A percentile compares a stretch with the other conserved stretches of the same genome.
Conservation (phyloP, 2,888 invertebrate species). For the Heliothis peltigera region DNA sequence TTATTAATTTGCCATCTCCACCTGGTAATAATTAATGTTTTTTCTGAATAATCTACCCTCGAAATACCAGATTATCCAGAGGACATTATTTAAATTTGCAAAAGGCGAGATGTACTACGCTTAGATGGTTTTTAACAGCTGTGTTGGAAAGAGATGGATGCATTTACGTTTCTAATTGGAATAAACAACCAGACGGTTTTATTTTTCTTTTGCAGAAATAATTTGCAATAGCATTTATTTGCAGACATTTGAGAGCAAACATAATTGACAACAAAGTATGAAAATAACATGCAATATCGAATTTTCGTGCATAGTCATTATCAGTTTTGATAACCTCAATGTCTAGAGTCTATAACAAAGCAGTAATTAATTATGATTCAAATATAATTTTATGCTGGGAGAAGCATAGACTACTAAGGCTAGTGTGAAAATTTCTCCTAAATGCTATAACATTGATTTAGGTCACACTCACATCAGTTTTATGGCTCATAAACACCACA, state of each 20-base stretch:
- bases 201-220: not conserved
- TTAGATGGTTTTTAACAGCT: conserved; percentile 25
- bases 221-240: conserved; percentile 11
- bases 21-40: not conserved
- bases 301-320: conserved; percentile 28
- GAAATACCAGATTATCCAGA: conserved; percentile 1
- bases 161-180: conserved; percentile 23
- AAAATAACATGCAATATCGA: conserved; percentile 42
- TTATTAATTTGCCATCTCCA: not conserved
- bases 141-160: conserved; percentile 41
- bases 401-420: not conserved
- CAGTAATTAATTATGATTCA: conserved; percentile 3
- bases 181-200: conserved; percentile 38
- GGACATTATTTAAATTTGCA: conserved; percentile 25
- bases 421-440: conserved; percentile 15
- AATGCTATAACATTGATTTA: conserved; percentile 23
- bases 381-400: not conserved
- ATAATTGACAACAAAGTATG: no score
- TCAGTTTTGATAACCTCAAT: conserved; percentile 12
- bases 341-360: conserved; percentile 11
- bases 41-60: conserved; percentile 22
- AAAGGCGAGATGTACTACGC: conserved; percentile 19
- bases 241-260: conserved; percentile 5
- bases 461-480: conserved; percentile 38
- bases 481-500: conserved; percentile 35